phyloP scores from a whole-genome alignment of 2,113 vertebrate genomes.

The Alligator sinensis region DNA sequence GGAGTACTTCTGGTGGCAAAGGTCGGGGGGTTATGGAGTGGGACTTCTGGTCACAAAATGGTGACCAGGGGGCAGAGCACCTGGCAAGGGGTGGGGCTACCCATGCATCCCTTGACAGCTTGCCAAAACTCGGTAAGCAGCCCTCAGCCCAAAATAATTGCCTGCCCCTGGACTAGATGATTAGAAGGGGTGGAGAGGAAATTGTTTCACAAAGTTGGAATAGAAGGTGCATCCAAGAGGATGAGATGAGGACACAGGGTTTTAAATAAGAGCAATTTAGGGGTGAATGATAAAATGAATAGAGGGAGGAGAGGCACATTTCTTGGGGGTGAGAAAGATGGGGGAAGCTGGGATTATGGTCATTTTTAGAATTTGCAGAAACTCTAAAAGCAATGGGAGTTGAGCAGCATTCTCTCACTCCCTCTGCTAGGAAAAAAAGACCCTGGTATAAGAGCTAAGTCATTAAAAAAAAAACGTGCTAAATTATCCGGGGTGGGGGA shows the following conservation, averaged over 20 bases:
- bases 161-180: neutral
- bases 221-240: neutral
- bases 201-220: neutral
- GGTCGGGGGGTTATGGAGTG: too few species aligned
- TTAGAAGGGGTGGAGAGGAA: neutral
- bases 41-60: too few species aligned
- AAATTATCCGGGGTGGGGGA: conserved; percentile 55
- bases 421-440: conserved; percentile 73
- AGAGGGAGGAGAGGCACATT: neutral
- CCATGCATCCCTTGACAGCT: too few species aligned
- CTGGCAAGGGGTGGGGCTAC: too few species aligned
- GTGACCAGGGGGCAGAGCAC: too few species aligned
- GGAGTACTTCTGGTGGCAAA: too few species aligned
- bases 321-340: neutral
- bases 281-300: neutral
- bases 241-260: rapidly evolving
- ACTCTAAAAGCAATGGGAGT: conserved; percentile 66
- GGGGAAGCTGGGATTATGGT: neutral
- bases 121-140: too few species aligned
- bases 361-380: conserved; percentile 59
- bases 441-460: conserved; percentile 57
- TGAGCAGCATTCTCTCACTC: conserved; percentile 28
- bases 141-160: too few species aligned
- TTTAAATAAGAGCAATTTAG: conserved; percentile 8
- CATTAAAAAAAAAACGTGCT: conserved; percentile 47